Conservation (phyloP, 2,113 vertebrate genomes). For the Patagioenas fasciata region DNA sequence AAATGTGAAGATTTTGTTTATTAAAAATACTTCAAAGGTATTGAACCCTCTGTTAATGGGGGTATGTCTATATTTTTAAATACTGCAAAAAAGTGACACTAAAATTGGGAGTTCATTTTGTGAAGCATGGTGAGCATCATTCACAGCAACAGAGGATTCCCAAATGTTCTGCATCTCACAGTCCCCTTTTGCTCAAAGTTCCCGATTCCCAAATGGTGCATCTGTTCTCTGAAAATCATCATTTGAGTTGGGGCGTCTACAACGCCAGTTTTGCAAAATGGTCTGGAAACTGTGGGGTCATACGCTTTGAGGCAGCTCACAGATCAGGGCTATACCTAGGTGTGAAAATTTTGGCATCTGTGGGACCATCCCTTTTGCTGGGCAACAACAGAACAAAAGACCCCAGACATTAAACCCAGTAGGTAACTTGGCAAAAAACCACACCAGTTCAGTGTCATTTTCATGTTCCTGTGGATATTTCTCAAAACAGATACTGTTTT, state of each 20-base stretch:
- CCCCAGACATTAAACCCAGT: background rate
- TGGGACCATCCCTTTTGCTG: background rate
- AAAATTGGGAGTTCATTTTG: background rate
- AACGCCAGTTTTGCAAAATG: background rate
- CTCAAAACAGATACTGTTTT: background rate
- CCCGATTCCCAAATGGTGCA: background rate
- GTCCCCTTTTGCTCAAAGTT: background rate
- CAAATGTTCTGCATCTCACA: background rate
- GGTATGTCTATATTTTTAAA: background rate
- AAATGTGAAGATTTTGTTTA: conserved; percentile 7
- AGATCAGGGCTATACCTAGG: background rate
- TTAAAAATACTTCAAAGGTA: background rate
- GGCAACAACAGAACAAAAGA: background rate
- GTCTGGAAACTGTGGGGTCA: background rate
- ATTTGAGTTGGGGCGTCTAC: background rate
- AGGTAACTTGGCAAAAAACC: background rate
- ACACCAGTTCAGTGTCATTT: background rate
- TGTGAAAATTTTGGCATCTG: background rate
- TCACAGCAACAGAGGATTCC: background rate
- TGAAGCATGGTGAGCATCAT: background rate
- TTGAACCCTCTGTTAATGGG: background rate
- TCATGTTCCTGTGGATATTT: background rate
- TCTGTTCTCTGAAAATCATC: background rate
- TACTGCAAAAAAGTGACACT: background rate
- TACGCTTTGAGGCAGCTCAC: background rate